Base-by-base conservation (phyloP, 2,797 vertebrate species). In the Anas bernieri region DNA sequence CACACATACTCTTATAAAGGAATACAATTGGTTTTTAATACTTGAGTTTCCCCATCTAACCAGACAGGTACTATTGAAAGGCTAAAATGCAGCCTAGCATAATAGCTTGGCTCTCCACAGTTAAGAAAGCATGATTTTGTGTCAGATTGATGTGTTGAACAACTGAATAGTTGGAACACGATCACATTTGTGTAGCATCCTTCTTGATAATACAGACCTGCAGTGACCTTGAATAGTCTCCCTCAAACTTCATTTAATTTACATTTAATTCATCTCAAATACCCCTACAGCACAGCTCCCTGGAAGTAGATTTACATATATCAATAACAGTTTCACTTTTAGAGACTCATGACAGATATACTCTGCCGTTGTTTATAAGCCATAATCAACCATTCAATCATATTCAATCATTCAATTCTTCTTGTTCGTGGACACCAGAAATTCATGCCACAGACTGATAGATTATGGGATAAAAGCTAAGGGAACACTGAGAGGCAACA, bases 351-450 rank as follows among this genome's bases (percentile, higher is more conserved):
- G 23, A 85, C 43, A n/a, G 3, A 69, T 0, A 0, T 23, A 18
- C 12, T 58, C 33, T 12, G 73, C 8, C 1, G 1, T 2, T 86
- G 83, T 41, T 33, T 26, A 86, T 25, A 73, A 83, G 33, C 23
- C 22, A 23, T 48, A 48, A 48, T 48, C 21, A 48, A 23, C 46
- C 46, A 48, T 48, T 48, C 46, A 23, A 48, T 48, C 11, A 12
- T 48, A 23, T 48, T 48, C 21, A 23, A 0, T 8, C 77, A 30
- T 17, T 28, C n/a, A 26, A 0, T 20, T 30, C 31, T 61, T 81
- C 52, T 6, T 11, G 18, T 63, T 14, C n/a, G 37, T 0, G 7
- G 17, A 12, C 0, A 1, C 21, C 35, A 46, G 31, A 55, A 22
- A 46, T 26, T 67, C 4, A 1, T 33, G 28, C 5, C 43, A 31